Evolutionary conservation across 2,888 invertebrate species (phyloP), one percentile per base, ranked within the genome.

Genomic region (Agonopterix alstromeriana): DNA sequence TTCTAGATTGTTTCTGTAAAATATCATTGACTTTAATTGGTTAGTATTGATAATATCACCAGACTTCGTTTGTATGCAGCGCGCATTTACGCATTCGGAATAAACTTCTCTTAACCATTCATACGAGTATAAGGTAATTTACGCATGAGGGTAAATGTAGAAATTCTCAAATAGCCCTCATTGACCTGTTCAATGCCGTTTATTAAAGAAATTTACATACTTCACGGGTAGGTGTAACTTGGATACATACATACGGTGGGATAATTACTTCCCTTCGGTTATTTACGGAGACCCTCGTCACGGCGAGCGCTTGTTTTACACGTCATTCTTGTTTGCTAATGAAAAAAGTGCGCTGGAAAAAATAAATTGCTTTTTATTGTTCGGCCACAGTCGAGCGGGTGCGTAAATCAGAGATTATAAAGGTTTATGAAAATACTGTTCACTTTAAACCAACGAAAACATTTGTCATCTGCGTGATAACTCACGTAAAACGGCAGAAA

Each of bases 251-350:
- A 55, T 56, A 60, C 51, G 53, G 55, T 60, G 65, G 61, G 67
- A 77, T 82, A 82, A 84, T 83, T 79, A 82, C 81, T 80, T 76
- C 75, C 73, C 73, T 75, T 74, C 67, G 67, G 75, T 80, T 82
- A 80, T 83, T 83, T 81, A 82, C 79, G 59, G 69, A 60, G 56
- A 83, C 83, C 82, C 83, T 82, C 79, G 77, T 83, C 82, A 81
- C 70, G 57, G 56, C 58, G 72, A 73, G 65, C 68, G 79, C 77
- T 82, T 82, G 83, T 85, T 85, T 82, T 81, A 85, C 84, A 82
- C 82, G 79, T 85, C 85, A 83, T 79, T 81, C 82, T 74, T 77
- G 80, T 83, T 82, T 78, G 77, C 79, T 84, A 85, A 85, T 85
- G 85, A 85, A 86, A 86, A 84, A 84, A 82, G 73, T 77, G 73